Evolutionary conservation across 2,888 invertebrate species (phyloP), one percentile per base, ranked within the genome.

Genomic region (Ormyrus rosae): DNA sequence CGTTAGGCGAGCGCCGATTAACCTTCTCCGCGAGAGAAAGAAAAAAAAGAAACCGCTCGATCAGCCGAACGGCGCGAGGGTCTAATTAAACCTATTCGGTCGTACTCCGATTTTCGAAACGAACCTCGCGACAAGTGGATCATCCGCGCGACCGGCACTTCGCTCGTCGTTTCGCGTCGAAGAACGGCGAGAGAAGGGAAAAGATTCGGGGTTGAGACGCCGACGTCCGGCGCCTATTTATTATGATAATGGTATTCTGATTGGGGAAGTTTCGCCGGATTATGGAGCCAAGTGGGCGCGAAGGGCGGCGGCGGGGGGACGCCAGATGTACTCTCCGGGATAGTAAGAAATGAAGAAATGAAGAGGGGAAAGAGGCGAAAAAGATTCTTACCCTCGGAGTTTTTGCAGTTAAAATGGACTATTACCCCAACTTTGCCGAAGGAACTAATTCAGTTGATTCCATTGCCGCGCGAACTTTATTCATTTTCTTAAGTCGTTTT

Each of bases 201-300:
- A 68, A 6, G 34, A 76, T 6, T 55, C 61, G 45, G 61, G 50
- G 51, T 0, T 0, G 13, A 73, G 63, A 71, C 19, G 19, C n/a
- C 19, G 61, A 58, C 67, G 78, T 73, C 55, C 74, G 56, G 60
- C 65, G 65, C 10, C 45, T 78, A 65, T 78, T 78, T 74, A 70
- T 74, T 75, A 75, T 67, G 74, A 78, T 81, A 78, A 81, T 75
- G 71, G 70, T 65, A 81, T 81, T 75, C 71, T 51, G 78, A 81
- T 78, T 71, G 81, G 56, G 53, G 65, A 78, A 81, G 73, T 81
- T 77, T 81, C 48, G 60, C 6, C 19, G 80, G 69, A 74, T 73
- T 69, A 64, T 45, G 61, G 68, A 74, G 50, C 64, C 70, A 5
- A 58, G 63, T 3, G 48, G 10, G 53, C 13, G 9, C 6, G 19